Base-by-base conservation (phyloP, 2,797 vertebrate genomes). In the Diglossa cyanea region DNA sequence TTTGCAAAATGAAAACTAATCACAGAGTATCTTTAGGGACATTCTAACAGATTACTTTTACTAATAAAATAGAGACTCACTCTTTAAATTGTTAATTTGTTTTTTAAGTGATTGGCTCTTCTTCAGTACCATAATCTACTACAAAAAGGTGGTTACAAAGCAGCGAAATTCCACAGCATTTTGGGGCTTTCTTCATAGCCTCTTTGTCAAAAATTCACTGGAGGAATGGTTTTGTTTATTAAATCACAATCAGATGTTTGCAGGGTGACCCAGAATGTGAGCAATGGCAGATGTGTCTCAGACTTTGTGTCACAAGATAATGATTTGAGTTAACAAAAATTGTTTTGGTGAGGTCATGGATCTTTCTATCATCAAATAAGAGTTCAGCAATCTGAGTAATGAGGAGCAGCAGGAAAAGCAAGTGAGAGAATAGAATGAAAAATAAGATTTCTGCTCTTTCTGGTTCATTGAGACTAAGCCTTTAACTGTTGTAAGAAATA, bases 171-270 rank as follows among this genome's bases (percentile, higher is more conserved):
- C n/a, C 65, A 58, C 25, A 53, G 39, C 13, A 39, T 90, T 88
- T 48, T 74, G 75, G 63, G 23, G 53, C 47, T 86, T 82, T 93
- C 75, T 91, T 93, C 57, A 39, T 85, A 44, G 71, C 9, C 50
- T 87, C 63, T 82, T 79, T 62, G 26, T 55, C 26, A 76, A 95
- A 96, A 95, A 94, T 68, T 66, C 86, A 96, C 62, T 33, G 54
- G 58, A 94, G 65, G 83, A 94, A 95, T 82, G 37, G 79, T 76
- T 82, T 71, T 94, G 83, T 93, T 96, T 93, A 93, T 91, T 61
- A 96, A 97, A 97, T 96, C 42, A 77, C 81, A 95, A 93, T 96
- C 94, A 96, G 86, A 94, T 86, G 94, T 91, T 96, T 96, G 54
- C 84, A 93, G 74, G 60, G 77, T 91, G 92, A 95, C 55, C 48